phyloP scores from a whole-genome alignment of 2,888 invertebrate genomes.

The Mythimna lalbum region DNA sequence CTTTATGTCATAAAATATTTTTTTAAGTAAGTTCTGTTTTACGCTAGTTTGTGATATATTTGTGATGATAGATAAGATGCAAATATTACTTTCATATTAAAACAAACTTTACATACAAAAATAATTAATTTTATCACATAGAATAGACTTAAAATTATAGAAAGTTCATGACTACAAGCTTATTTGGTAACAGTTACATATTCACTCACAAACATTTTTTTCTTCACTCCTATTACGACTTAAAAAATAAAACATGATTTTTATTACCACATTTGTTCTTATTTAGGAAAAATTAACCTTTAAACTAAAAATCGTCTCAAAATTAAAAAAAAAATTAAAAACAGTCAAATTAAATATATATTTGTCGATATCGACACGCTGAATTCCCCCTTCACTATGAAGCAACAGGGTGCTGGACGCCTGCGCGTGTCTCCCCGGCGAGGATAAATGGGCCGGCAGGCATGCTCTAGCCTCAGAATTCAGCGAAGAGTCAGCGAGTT shows the following conservation, averaged over 20 bases:
- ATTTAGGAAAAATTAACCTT: background rate
- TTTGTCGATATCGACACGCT: constrained; percentile 69
- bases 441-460: constrained; percentile 81
- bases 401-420: constrained; percentile 90
- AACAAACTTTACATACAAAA: background rate
- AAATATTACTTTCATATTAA: background rate
- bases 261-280: background rate
- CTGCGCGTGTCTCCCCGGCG: constrained; percentile 85
- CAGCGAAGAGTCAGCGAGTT: constrained; percentile 77
- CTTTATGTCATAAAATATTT: background rate
- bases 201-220: background rate
- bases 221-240: background rate
- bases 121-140: background rate
- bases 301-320: background rate
- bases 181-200: too few species aligned
- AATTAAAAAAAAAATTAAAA: background rate
- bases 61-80: background rate
- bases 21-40: background rate
- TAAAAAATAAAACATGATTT: background rate
- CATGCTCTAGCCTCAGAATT: constrained; percentile 79
- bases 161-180: background rate
- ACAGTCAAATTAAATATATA: constrained; percentile 14
- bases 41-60: background rate
- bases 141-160: background rate
- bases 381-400: constrained; percentile 74